A percentile compares a stretch with the other conserved stretches of the same genome.
Conservation (phyloP, 1,140 invertebrate genomes). For the Aphelinus atriplicis region DNA sequence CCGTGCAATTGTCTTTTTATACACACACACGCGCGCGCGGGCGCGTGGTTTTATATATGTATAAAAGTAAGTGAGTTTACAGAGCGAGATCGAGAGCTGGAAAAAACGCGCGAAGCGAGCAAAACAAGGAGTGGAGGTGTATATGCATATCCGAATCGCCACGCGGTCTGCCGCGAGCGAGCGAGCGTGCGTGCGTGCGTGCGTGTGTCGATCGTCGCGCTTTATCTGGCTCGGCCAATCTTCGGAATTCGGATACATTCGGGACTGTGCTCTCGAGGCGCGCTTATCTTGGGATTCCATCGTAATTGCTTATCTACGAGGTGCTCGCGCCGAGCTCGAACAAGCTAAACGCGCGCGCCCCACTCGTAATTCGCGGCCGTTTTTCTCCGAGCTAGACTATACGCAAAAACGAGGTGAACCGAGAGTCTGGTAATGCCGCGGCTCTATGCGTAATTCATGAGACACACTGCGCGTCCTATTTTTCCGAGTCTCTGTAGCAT, state of each 20-base stretch:
- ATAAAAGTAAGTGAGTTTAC: too few species aligned
- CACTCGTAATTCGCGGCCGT: conserved; percentile 1
- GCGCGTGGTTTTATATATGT: too few species aligned
- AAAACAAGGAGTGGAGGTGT: too few species aligned
- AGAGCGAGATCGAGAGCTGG: too few species aligned
- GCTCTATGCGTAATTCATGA: too few species aligned
- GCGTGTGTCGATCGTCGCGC: conserved; percentile 10
- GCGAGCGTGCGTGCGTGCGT: conserved; percentile 44
- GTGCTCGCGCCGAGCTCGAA: conserved; percentile 42
- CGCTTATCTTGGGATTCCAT: conserved; percentile 58
- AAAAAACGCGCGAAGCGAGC: too few species aligned
- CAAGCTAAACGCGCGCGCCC: conserved; percentile 42
- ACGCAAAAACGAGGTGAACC: too few species aligned
- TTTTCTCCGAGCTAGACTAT: too few species aligned
- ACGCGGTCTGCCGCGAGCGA: conserved; percentile 47
- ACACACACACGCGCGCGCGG: too few species aligned
- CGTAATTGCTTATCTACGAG: conserved; percentile 63
- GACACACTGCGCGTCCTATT: too few species aligned
- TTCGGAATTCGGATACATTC: conserved; percentile 57
- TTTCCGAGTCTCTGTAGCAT: too few species aligned
- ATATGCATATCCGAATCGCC: conserved; percentile 33
- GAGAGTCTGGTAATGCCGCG: too few species aligned
- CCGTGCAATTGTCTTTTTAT: not conserved
- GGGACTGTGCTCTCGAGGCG: conserved; percentile 2
- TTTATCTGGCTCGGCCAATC: conserved; percentile 52